These are phyloP conservation scores for Tetheella fluctuosa DNA, from an alignment of 2,888 invertebrate genomes.

Conservation along the genomic window DNA sequence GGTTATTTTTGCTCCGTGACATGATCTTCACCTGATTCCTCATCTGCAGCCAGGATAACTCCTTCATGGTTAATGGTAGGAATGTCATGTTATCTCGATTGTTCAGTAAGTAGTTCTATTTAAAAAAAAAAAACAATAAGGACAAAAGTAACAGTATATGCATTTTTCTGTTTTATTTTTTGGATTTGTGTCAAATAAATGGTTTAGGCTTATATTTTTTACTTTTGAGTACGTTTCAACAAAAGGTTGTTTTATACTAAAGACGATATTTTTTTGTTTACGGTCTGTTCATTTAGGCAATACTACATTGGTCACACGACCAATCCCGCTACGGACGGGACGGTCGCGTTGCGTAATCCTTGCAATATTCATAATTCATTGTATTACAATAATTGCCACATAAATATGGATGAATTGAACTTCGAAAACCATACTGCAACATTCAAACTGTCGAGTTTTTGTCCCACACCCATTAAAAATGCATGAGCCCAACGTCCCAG, in stretches of 20 bases:
- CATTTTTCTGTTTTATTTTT: too few relatives aligned
- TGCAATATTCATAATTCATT: slow-evolving; percentile 74
- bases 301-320: neutral
- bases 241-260: neutral
- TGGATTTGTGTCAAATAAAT: too few relatives aligned
- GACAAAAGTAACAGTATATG: too few relatives aligned
- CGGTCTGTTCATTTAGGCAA: slow-evolving; percentile 13
- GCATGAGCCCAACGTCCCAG: slow-evolving; percentile 53
- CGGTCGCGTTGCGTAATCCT: slow-evolving; percentile 57
- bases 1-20: too few relatives aligned
- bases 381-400: slow-evolving; percentile 75
- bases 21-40: too few relatives aligned
- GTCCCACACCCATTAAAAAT: slow-evolving; percentile 70
- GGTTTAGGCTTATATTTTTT: too few relatives aligned
- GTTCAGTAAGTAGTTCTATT: too few relatives aligned
- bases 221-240: too few relatives aligned
- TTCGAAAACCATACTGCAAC: slow-evolving; percentile 62
- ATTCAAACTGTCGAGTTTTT: slow-evolving; percentile 74
- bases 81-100: too few relatives aligned
- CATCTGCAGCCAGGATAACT: too few relatives aligned
- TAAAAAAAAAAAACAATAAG: too few relatives aligned
- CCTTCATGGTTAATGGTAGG: too few relatives aligned
- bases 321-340: slow-evolving; percentile 43
- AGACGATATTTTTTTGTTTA: neutral
- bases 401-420: slow-evolving; percentile 77